phyloP scores from a whole-genome alignment of 2,797 vertebrate species.

The Paedocypris micromegethes region DNA sequence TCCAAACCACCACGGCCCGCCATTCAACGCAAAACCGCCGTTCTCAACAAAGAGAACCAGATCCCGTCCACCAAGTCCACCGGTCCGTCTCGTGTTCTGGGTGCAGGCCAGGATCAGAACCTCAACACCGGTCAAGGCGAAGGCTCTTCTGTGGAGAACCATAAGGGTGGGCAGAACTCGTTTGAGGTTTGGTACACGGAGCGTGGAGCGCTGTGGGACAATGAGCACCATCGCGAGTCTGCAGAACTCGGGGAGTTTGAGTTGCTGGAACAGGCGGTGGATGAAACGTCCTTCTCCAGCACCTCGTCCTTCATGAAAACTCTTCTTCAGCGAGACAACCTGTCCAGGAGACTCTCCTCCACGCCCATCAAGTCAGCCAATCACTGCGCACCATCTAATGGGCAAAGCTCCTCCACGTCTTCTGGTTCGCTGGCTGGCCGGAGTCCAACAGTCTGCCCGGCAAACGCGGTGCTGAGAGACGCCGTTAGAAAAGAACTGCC shows the following conservation, averaged over 20 bases:
- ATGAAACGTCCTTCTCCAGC: slow-evolving; percentile 94
- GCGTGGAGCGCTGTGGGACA: slow-evolving; percentile 77
- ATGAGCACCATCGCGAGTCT: slow-evolving; percentile 69
- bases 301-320: slow-evolving; percentile 86
- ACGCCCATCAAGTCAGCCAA: slow-evolving; percentile 80
- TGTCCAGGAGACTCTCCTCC: slow-evolving; percentile 75
- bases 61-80: slow-evolving; percentile 46
- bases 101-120: slow-evolving; percentile 64
- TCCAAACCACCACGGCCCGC: slow-evolving; percentile 57
- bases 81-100: slow-evolving; percentile 55
- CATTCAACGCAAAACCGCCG: slow-evolving; percentile 75
- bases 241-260: slow-evolving; percentile 93
- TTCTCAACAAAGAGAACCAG: slow-evolving; percentile 67
- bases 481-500: background rate
- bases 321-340: slow-evolving; percentile 47
- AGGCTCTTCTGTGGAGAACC: background rate
- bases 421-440: background rate
- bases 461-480: slow-evolving; percentile 2
- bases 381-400: slow-evolving; percentile 45
- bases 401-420: background rate
- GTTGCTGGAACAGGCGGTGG: slow-evolving; percentile 90
- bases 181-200: slow-evolving; percentile 83
- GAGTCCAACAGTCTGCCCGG: background rate
- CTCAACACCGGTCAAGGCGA: background rate
- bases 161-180: slow-evolving; percentile 57